Evolutionary conservation across 2,888 invertebrate species (phyloP).

Genomic region (Biston stratarius): DNA sequence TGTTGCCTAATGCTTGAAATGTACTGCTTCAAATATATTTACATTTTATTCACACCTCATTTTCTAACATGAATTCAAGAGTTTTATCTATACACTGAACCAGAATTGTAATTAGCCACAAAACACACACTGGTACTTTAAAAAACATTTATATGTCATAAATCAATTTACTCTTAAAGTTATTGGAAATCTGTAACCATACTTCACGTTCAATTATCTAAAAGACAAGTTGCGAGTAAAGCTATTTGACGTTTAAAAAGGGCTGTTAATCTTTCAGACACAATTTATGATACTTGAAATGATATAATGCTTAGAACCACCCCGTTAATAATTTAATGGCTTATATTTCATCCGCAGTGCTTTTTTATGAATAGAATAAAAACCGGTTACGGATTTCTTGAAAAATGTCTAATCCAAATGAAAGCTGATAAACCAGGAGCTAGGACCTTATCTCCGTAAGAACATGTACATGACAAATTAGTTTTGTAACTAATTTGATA

Average conservation of each 20-base stretch:
- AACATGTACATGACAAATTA: no score
- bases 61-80: no score
- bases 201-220: conserved; percentile 30
- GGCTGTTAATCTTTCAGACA: conserved; percentile 49
- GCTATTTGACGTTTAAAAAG: conserved; percentile 44
- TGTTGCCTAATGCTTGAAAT: no score
- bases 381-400: conserved; percentile 30
- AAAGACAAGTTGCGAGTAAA: conserved; percentile 44
- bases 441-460: background rate
- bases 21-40: no score
- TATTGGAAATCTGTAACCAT: conserved; percentile 16
- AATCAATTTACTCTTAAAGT: conserved; percentile 18
- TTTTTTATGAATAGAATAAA: conserved; percentile 36
- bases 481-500: no score
- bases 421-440: conserved; percentile 19
- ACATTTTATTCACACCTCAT: no score
- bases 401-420: conserved; percentile 25
- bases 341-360: conserved; percentile 45
- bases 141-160: conserved; percentile 8
- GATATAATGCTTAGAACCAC: conserved; percentile 44
- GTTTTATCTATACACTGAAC: no score
- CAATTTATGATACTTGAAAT: conserved; percentile 52
- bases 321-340: conserved; percentile 46
- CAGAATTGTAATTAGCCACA: background rate
- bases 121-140: conserved; percentile 1